Conservation (phyloP, 1,140 invertebrate species). For the Papilio helenus region DNA sequence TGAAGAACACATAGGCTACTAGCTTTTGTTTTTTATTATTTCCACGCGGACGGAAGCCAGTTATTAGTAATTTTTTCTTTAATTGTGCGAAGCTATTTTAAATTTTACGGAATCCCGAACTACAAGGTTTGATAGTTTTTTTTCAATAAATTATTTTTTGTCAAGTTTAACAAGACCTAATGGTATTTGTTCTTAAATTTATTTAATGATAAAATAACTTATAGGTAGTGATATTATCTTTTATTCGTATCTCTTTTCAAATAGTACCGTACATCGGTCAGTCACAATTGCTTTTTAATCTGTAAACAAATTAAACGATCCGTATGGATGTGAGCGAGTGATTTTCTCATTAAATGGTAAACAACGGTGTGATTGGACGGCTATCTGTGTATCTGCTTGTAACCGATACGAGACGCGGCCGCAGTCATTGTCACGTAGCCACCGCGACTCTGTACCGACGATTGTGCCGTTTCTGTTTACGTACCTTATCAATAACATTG, state of each 20-base stretch:
- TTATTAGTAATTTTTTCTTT: neutral
- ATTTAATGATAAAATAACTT: neutral
- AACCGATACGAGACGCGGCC: constrained; percentile 55
- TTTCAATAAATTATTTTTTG: no score
- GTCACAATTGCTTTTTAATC: constrained; percentile 30
- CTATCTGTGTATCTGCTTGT: constrained; percentile 60
- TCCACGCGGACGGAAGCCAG: no score
- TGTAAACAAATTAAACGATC: constrained; percentile 32
- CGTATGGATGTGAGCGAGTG: constrained; percentile 41
- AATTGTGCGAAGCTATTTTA: neutral
- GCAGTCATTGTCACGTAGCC: constrained; percentile 71
- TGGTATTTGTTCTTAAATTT: no score
- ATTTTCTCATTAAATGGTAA: constrained; percentile 62
- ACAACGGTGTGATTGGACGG: constrained; percentile 62
- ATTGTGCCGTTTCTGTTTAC: constrained; percentile 70
- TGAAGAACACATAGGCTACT: no score
- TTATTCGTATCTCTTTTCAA: neutral
- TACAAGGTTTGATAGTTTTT: neutral
- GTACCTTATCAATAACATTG: constrained; percentile 74
- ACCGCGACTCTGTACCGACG: constrained; percentile 53
- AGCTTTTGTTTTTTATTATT: no score
- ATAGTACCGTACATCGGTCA: constrained; percentile 6
- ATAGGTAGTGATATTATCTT: neutral
- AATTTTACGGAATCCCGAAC: neutral
- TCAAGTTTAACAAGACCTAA: no score